Percentiles rank a stretch among this genome's conserved stretches.
These are phyloP conservation scores for Drosophila monieri DNA, from an alignment of 2,888 invertebrate species.

Conservation along the genomic window DNA sequence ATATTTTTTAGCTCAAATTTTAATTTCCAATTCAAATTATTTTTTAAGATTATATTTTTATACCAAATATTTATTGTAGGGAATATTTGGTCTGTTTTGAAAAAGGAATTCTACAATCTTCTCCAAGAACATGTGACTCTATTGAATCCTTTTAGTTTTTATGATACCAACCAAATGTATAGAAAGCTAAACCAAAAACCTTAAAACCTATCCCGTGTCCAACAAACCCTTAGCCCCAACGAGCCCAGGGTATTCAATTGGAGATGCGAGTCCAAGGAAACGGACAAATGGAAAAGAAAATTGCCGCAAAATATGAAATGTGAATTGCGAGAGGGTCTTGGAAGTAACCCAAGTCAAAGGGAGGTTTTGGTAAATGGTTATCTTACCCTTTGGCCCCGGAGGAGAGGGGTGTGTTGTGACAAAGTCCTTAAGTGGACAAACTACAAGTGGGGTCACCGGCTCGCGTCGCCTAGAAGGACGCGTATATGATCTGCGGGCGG, in stretches of 20 bases:
- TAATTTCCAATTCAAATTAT: too few relatives aligned
- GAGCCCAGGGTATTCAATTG: neutral
- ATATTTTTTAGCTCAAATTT: neutral
- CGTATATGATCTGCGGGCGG: conserved; percentile 17
- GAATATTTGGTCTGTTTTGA: too few relatives aligned
- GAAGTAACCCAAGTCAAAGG: neutral
- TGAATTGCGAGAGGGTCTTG: conserved; percentile 26
- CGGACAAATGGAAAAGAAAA: conserved; percentile 58
- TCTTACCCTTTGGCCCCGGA: neutral
- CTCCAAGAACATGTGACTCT: too few relatives aligned
- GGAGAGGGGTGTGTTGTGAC: conserved; percentile 1
- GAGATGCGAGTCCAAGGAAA: conserved; percentile 13
- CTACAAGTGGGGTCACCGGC: conserved; percentile 33
- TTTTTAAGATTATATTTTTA: too few relatives aligned
- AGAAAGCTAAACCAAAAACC: neutral
- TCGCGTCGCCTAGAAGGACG: conserved; percentile 20
- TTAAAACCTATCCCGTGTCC: neutral
- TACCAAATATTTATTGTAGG: too few relatives aligned
- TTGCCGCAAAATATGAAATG: conserved; percentile 64
- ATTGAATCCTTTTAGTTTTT: too few relatives aligned
- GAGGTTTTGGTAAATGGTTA: conserved; percentile 13
- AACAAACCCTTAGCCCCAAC: neutral
- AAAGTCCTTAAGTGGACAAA: conserved; percentile 36
- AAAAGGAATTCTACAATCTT: too few relatives aligned
- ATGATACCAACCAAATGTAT: neutral